A percentile compares a stretch with the other conserved stretches of the same genome.
phyloP scores from a whole-genome alignment of 2,888 invertebrate genomes.

The Scelioninae gen. 1 region DNA sequence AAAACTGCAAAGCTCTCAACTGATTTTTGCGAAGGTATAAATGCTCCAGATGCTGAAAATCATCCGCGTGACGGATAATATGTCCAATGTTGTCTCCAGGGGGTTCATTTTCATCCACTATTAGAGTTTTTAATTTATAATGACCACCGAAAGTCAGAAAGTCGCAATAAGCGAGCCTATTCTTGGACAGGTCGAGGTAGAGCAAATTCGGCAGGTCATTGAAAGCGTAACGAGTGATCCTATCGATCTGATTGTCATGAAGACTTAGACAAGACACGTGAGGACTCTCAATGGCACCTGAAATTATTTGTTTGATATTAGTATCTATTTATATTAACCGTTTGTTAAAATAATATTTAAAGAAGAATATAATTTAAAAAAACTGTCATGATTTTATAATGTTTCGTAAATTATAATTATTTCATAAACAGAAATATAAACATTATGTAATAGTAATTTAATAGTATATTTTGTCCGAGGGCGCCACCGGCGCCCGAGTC shows the following conservation, averaged over 20 bases:
- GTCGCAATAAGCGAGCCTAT: slow-evolving; percentile 76
- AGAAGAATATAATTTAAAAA: too few species aligned
- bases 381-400: too few species aligned
- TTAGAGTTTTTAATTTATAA: slow-evolving; percentile 72
- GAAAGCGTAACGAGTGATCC: slow-evolving; percentile 72
- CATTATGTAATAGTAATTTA: too few species aligned
- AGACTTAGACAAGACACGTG: slow-evolving; percentile 75
- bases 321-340: neutral
- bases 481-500: too few species aligned
- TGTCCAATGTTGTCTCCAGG: slow-evolving; percentile 68
- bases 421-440: too few species aligned
- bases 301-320: slow-evolving; percentile 15
- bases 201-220: slow-evolving; percentile 74
- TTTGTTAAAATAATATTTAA: neutral
- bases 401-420: too few species aligned
- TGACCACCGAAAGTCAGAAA: slow-evolving; percentile 74
- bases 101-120: slow-evolving; percentile 75
- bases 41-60: slow-evolving; percentile 75
- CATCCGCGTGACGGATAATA: slow-evolving; percentile 69
- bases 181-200: slow-evolving; percentile 78
- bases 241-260: slow-evolving; percentile 73
- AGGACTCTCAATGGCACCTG: slow-evolving; percentile 74
- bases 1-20: slow-evolving; percentile 71
- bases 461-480: too few species aligned
- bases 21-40: slow-evolving; percentile 76